phyloP scores from a whole-genome alignment of 2,113 vertebrate genomes.

The Misgurnus anguillicaudatus region DNA sequence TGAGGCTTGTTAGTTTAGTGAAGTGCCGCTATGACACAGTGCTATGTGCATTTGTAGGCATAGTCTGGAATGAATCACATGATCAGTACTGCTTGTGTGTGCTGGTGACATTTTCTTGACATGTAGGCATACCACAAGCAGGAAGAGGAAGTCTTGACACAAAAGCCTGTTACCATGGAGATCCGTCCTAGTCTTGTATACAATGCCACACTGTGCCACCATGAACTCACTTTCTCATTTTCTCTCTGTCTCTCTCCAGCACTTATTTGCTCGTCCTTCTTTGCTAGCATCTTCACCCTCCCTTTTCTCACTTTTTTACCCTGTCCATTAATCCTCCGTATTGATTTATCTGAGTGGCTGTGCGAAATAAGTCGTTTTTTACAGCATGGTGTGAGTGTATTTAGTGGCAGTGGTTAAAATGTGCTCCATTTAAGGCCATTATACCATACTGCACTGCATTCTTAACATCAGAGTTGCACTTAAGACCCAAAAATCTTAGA shows the following conservation, averaged over 20 bases:
- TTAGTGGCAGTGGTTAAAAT: conserved; percentile 8
- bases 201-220: conserved; percentile 41
- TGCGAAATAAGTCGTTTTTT: conserved; percentile 32
- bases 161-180: conserved; percentile 42
- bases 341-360: conserved; percentile 30
- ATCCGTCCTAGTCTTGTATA: conserved; percentile 41
- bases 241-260: conserved; percentile 4
- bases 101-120: conserved; percentile 40
- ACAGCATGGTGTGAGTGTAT: neutral
- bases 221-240: neutral
- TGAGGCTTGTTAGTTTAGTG: neutral
- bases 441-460: no score
- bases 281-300: neutral
- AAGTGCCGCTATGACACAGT: neutral
- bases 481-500: neutral
- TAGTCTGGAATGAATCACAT: neutral
- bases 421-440: conserved; percentile 6
- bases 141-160: conserved; percentile 46
- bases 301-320: conserved; percentile 5
- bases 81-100: neutral
- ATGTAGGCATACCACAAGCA: conserved; percentile 4
- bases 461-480: no score
- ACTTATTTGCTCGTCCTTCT: neutral
- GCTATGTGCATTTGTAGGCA: neutral
- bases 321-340: conserved; percentile 15